Base-by-base conservation (phyloP, 2,888 invertebrate species). In the Epirrhoe tristata region DNA sequence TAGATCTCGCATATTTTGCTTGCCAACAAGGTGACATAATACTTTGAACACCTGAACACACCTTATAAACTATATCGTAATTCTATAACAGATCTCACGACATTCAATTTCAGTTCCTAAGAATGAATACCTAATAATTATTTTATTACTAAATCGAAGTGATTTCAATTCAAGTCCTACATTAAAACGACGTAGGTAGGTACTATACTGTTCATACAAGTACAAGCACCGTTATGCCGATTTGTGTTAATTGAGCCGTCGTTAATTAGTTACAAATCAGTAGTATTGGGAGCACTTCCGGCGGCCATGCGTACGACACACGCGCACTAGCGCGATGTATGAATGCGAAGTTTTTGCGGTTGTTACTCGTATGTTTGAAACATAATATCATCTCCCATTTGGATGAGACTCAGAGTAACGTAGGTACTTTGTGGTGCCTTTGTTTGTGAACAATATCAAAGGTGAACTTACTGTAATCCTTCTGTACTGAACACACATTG, bases 201-300 rank as follows among this genome's bases (percentile, higher is more conserved):
- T 10, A 12, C 43, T 8, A n/a, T n/a, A n/a, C n/a, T n/a, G n/a
- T n/a, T n/a, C n/a, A n/a, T n/a, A n/a, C n/a, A n/a, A n/a, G n/a
- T n/a, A n/a, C n/a, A n/a, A n/a, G n/a, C n/a, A n/a, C n/a, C n/a
- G n/a, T n/a, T n/a, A n/a, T 10, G 36, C 5, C 24, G 24, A 36
- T 54, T 10, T 54, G 24, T 55, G 39, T 39, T 58, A 48, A 58
- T 52, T 39, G 31, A 59, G n/a, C 51, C 24, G 14, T 52, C 14
- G 3, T 24, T 3, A 17, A 58, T 51, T 51, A 6, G 58, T 16
- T 31, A 17, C 17, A 2, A 39, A 52, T 52, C 7, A 10, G n/a
- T 36, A 2, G 24, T 59, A 59, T 59, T 39, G 52, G 34, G 12
- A 34, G 16, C 50, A 16, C 16, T 58, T 36, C 32, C 8, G 50